Conservation (phyloP, 1,140 invertebrate genomes). For the Tetranychus cinnabarinus region DNA sequence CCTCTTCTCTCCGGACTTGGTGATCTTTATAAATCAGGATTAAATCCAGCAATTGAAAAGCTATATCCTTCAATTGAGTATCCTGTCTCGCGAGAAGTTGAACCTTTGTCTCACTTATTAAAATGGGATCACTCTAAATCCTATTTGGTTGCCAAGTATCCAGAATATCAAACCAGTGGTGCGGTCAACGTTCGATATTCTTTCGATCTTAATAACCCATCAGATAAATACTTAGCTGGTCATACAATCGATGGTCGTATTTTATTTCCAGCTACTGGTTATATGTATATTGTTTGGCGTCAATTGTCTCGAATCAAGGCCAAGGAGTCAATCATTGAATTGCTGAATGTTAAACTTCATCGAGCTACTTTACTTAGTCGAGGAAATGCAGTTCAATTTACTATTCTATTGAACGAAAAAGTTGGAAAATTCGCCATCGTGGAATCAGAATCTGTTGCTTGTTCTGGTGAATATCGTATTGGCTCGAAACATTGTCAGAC, state of each 20-base stretch:
- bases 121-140: conserved; percentile 29
- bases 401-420: background rate
- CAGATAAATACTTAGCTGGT: conserved; percentile 48
- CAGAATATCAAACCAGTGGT: conserved; percentile 13
- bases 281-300: conserved; percentile 32
- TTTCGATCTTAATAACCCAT: conserved; percentile 35
- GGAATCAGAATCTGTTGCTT: background rate
- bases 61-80: conserved; percentile 19
- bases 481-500: conserved; percentile 13
- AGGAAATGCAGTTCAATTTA: background rate
- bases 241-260: conserved; percentile 80
- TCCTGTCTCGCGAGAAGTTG: conserved; percentile 25
- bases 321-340: conserved; percentile 45
- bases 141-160: conserved; percentile 48
- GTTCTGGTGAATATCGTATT: conserved; percentile 26
- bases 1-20: conserved; percentile 28
- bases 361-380: conserved; percentile 64
- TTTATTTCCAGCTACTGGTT: conserved; percentile 82
- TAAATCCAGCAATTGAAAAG: conserved; percentile 32
- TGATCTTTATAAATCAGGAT: conserved; percentile 49
- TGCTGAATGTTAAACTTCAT: conserved; percentile 66
- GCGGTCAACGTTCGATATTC: conserved; percentile 47
- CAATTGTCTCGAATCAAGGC: conserved; percentile 28
- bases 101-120: conserved; percentile 24
- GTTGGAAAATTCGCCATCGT: background rate